Conservation (phyloP, 2,888 invertebrate genomes). For the Auanema freiburgensis region DNA sequence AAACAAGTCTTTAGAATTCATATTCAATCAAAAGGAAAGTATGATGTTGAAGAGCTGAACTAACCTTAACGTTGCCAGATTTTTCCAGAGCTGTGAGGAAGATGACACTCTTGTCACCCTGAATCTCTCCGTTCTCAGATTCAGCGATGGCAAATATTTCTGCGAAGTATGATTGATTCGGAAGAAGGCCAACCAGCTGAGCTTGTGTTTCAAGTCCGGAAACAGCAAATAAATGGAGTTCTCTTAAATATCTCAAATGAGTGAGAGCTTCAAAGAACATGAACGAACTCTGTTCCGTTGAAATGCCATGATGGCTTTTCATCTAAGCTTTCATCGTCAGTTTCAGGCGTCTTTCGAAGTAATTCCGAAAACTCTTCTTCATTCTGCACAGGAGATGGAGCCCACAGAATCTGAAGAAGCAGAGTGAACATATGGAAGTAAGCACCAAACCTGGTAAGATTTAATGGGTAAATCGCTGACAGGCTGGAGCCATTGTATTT, state of each 20-base stretch:
- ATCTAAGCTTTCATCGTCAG: constrained; percentile 35
- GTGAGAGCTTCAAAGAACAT: too few species aligned
- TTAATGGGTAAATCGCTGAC: constrained; percentile 60
- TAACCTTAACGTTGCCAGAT: background rate
- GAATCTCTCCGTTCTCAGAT: constrained; percentile 53
- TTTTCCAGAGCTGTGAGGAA: constrained; percentile 43
- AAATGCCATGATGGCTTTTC: constrained; percentile 18
- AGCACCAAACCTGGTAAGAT: constrained; percentile 51
- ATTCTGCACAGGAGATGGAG: constrained; percentile 30
- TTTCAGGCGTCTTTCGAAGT: constrained; percentile 27
- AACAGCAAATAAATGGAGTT: constrained; percentile 24
- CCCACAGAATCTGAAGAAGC: constrained; percentile 48
- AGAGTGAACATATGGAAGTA: too few species aligned
- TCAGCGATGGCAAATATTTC: constrained; percentile 49
- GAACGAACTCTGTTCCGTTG: too few species aligned
- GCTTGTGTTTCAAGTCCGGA: constrained; percentile 51
- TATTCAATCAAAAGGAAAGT: too few species aligned
- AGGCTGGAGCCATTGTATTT: constrained; percentile 57
- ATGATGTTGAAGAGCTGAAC: too few species aligned
- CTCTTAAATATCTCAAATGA: too few species aligned
- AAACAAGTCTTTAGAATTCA: background rate
- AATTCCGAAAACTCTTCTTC: constrained; percentile 40
- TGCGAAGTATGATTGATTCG: constrained; percentile 52
- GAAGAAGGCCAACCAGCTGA: constrained; percentile 45
- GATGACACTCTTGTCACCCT: constrained; percentile 56